Evolutionary conservation across 2,888 invertebrate genomes (phyloP), one percentile per base, ranked within the genome.

Genomic region (Steinernema hermaphroditum): DNA sequence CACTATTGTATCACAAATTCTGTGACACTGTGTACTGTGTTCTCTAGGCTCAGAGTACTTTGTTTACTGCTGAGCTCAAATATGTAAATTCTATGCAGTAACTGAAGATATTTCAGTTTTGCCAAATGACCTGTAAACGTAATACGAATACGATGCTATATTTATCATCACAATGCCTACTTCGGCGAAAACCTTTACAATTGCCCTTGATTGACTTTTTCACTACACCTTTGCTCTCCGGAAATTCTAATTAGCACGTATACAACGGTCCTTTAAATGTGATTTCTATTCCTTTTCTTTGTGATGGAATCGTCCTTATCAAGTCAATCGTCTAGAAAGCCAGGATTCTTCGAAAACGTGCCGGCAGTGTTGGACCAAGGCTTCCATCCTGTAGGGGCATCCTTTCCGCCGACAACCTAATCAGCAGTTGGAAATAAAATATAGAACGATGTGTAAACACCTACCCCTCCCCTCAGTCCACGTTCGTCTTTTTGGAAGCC

Each of bases 281-380:
- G 62, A n/a, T 9, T 32, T 62, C 62, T 32, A 32, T 62, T 62
- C 16, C 1, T 2, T 2, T 32, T 34, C 62, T 27, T 62, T 16
- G 16, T 29, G 62, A 37, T n/a, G 62, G 16, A 32, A 12, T 22
- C 24, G 22, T 22, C 19, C 24, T 50, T 24, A n/a, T 22, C 50
- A 22, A n/a, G 43, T 50, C 34, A 50, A 34, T 37, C 68, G 34
- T 72, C 57, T 37, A 72, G 72, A 22, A 54, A 72, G 9, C 72
- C 72, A 19, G 72, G 72, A 69, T 72, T 62, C 32, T 68, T 68
- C 29, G 72, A 72, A 41, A 72, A 72, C 9, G 69, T 37, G 6
- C 57, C 49, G 6, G 72, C 57, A 4, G 68, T 72, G 29, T 72
- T 72, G 4, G 72, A 68, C 72, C 72, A 72, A n/a, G 72, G 72